These are phyloP conservation scores for Poeciliopsis turrubarensis DNA, from an alignment of 2,113 vertebrate genomes.

Conservation along the genomic window DNA sequence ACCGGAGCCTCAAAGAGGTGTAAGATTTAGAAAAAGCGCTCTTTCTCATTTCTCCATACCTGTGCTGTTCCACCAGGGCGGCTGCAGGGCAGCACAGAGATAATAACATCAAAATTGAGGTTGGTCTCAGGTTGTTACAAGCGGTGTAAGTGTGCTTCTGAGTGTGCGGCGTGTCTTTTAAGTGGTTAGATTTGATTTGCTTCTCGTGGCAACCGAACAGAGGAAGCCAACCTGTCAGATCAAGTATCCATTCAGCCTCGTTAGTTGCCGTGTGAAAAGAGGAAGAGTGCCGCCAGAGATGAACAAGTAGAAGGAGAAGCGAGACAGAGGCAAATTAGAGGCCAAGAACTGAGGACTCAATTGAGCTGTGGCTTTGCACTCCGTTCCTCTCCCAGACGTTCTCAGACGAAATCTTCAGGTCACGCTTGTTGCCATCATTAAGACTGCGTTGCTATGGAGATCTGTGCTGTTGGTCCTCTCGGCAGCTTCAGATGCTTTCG, in stretches of 20 bases:
- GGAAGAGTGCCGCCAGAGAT: conserved; percentile 52
- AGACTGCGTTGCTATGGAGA: conserved; percentile 74
- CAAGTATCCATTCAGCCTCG: conserved; percentile 63
- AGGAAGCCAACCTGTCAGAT: conserved; percentile 53
- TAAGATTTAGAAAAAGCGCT: conserved; percentile 17
- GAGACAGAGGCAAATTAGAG: conserved; percentile 69
- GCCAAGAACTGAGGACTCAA: conserved; percentile 70
- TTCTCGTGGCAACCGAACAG: conserved; percentile 41
- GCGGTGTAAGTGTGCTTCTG: not conserved
- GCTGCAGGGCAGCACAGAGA: conserved; percentile 4
- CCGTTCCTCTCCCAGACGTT: conserved; percentile 60
- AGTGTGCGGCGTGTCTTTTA: conserved; percentile 4
- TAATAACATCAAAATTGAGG: conserved; percentile 26
- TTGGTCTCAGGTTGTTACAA: not conserved
- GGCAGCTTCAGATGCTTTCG: conserved; percentile 57
- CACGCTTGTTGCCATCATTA: conserved; percentile 77
- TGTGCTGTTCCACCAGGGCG: conserved; percentile 37
- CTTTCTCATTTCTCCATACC: conserved; percentile 26
- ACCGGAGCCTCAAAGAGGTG: not conserved
- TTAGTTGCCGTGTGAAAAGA: conserved; percentile 53
- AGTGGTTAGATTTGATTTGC: conserved; percentile 42
- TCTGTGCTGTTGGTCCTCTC: conserved; percentile 59
- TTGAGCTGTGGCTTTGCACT: conserved; percentile 73
- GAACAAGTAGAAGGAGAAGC: conserved; percentile 55
- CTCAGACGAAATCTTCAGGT: conserved; percentile 71